A percentile compares a stretch with the other conserved stretches of the same genome.
Evolutionary conservation across 1,140 invertebrate species (phyloP).

Genomic region (Centruroides vittatus): DNA sequence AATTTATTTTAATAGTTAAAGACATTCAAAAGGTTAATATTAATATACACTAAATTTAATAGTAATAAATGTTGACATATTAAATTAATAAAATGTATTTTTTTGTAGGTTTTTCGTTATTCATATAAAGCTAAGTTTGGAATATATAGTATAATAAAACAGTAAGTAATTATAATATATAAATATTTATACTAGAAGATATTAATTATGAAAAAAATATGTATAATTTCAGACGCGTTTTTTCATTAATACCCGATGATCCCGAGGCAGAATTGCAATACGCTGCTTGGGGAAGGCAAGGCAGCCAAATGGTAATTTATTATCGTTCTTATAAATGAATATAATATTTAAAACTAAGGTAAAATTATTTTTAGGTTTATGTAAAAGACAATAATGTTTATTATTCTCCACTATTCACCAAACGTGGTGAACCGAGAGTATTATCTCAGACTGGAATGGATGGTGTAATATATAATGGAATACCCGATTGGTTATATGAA

Average conservation of each 20-base stretch:
- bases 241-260: constrained; percentile 14
- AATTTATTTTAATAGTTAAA: constrained; percentile 13
- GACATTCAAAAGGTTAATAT: constrained; percentile 13
- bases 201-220: neutral
- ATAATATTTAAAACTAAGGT: neutral
- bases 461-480: constrained; percentile 29
- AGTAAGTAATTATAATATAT: constrained; percentile 7
- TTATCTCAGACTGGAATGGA: constrained; percentile 15
- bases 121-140: constrained; percentile 13
- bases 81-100: neutral
- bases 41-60: neutral
- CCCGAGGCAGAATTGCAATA: constrained; percentile 23
- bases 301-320: constrained; percentile 23
- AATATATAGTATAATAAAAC: constrained; percentile 9
- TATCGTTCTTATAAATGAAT: constrained; percentile 2
- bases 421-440: neutral
- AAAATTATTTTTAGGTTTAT: constrained; percentile 21
- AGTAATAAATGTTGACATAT: too few species aligned
- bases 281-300: constrained; percentile 27
- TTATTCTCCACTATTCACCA: constrained; percentile 19
- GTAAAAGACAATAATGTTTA: constrained; percentile 31
- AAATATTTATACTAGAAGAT: neutral
- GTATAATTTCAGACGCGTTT: constrained; percentile 1
- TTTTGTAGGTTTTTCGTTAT: constrained; percentile 15
- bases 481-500: constrained; percentile 36